Evolutionary conservation across 1,140 invertebrate species (phyloP).

Genomic region (Drosophila nigromelanica): DNA sequence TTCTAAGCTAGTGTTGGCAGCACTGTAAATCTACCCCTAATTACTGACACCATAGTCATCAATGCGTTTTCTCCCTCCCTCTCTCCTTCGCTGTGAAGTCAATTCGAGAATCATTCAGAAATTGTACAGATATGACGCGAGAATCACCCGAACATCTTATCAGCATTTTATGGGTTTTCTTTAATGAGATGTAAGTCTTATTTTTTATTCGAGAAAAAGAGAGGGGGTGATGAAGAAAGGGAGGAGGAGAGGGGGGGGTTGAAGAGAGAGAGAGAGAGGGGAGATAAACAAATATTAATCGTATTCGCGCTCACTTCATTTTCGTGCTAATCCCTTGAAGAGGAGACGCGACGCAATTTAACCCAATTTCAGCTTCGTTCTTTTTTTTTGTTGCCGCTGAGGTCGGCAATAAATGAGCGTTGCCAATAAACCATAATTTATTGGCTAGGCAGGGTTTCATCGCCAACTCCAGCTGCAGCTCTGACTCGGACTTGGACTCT

Average conservation of each 20-base stretch:
- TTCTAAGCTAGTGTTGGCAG: too few species aligned
- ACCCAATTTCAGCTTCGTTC: slow-evolving; percentile 46
- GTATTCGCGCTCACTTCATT: background rate
- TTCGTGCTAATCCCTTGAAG: slow-evolving; percentile 34
- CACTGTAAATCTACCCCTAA: too few species aligned
- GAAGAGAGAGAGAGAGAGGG: too few species aligned
- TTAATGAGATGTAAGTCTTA: slow-evolving; percentile 2
- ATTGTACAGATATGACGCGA: background rate
- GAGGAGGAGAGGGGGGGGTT: too few species aligned
- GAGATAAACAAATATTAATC: background rate
- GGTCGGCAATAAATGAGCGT: slow-evolving; percentile 23
- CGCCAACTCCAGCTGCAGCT: slow-evolving; percentile 12
- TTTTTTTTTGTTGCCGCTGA: background rate
- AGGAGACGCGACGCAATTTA: slow-evolving; percentile 21
- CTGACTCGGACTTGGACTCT: background rate
- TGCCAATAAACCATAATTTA: slow-evolving; percentile 74
- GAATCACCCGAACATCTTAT: slow-evolving; percentile 5
- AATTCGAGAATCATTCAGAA: background rate
- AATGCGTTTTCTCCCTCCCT: background rate
- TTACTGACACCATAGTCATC: background rate
- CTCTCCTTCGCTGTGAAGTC: background rate
- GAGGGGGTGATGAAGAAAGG: too few species aligned
- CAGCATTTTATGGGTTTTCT: background rate
- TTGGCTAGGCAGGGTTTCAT: slow-evolving; percentile 32
- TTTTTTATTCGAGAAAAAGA: background rate